These are phyloP conservation scores for Lepidochitona cinerea DNA, from an alignment of 2,888 invertebrate genomes.

Conservation along the genomic window DNA sequence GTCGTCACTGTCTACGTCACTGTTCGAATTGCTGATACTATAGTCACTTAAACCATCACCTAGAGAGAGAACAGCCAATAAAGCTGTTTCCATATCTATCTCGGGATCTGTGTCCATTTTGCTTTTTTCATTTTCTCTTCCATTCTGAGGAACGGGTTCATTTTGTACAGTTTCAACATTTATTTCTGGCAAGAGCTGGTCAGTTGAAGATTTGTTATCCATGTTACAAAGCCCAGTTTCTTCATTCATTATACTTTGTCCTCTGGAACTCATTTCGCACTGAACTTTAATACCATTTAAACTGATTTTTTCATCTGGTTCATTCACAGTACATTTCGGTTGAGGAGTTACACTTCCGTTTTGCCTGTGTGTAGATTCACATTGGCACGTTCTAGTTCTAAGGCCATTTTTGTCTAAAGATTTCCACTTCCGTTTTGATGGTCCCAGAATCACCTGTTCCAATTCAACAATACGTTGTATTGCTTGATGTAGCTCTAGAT, in stretches of 20 bases:
- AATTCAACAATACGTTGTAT: conserved; percentile 14
- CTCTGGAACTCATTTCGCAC: neutral
- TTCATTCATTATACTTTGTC: neutral
- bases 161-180: neutral
- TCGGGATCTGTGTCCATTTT: neutral
- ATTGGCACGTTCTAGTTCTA: neutral
- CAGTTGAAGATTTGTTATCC: neutral
- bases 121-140: neutral
- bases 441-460: conserved; percentile 4
- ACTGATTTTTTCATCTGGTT: neutral
- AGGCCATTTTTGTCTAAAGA: neutral
- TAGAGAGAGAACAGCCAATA: neutral
- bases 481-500: conserved; percentile 16
- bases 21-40: neutral
- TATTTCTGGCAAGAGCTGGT: neutral
- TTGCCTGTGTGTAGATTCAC: neutral
- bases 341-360: neutral
- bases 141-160: neutral
- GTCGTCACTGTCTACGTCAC: neutral
- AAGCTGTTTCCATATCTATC: neutral
- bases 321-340: neutral
- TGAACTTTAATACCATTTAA: neutral
- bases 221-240: too few relatives aligned
- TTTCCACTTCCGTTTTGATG: neutral
- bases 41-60: neutral